A percentile compares a stretch with the other conserved stretches of the same genome.
These are phyloP conservation scores for Caenorhabditis imperialis DNA, from an alignment of 2,888 invertebrate genomes.

Conservation along the genomic window DNA sequence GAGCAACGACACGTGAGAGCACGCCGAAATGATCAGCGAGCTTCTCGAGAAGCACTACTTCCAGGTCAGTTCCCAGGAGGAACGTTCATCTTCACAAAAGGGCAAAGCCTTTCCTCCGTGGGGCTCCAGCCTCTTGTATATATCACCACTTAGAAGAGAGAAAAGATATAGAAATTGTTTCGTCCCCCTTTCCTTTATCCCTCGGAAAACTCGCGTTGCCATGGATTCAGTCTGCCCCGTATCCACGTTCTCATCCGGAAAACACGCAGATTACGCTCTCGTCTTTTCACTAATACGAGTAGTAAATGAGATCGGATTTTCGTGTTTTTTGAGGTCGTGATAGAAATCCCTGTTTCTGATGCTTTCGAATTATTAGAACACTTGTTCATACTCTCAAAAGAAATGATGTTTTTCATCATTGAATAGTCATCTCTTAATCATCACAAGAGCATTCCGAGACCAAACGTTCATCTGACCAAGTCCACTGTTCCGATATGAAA, in stretches of 20 bases:
- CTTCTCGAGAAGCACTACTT: constrained; percentile 54
- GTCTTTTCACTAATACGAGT: background rate
- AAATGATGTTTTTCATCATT: too few species aligned
- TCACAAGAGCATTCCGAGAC: too few species aligned
- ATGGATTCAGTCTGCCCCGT: constrained; percentile 32
- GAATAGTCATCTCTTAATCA: too few species aligned
- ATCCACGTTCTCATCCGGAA: constrained; percentile 4
- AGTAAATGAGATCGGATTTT: too few species aligned
- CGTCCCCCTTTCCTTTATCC: background rate
- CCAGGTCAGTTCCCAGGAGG: constrained; percentile 51
- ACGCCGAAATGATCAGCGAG: constrained; percentile 31
- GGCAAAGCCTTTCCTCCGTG: constrained; percentile 10
- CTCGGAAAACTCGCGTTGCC: constrained; percentile 29
- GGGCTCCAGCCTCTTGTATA: background rate
- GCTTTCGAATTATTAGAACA: too few species aligned
- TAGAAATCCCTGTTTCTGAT: too few species aligned
- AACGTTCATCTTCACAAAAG: constrained; percentile 48
- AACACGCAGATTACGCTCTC: background rate
- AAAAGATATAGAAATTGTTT: background rate
- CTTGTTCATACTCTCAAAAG: too few species aligned
- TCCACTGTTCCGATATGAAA: too few species aligned
- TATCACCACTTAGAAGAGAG: background rate
- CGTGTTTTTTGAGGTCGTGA: too few species aligned
- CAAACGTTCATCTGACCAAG: too few species aligned
- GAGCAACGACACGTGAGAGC: constrained; percentile 32